Evolutionary conservation across 2,113 vertebrate genomes (phyloP).

Genomic region (Cyprichromis sp.): DNA sequence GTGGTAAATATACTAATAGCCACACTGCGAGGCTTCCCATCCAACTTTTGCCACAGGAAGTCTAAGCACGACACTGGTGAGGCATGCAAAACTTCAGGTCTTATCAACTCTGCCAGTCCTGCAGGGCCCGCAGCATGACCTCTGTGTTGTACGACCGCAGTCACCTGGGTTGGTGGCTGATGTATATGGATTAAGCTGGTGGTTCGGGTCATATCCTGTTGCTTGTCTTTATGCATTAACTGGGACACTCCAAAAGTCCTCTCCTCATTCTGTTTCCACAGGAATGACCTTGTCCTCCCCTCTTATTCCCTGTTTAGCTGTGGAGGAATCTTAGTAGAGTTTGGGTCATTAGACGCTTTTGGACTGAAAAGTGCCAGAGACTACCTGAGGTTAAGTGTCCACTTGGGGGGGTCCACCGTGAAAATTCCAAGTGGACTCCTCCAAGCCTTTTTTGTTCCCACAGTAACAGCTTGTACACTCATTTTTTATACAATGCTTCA

Average conservation of each 20-base stretch:
- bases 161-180: conserved; percentile 47
- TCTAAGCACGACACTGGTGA: neutral
- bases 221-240: conserved; percentile 68
- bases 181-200: conserved; percentile 54
- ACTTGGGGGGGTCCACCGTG: neutral
- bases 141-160: conserved; percentile 23
- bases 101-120: conserved; percentile 16
- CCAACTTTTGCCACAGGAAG: neutral
- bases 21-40: neutral
- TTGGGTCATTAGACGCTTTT: neutral
- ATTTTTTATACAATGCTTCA: neutral
- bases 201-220: conserved; percentile 23
- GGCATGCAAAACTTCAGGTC: neutral
- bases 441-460: neutral
- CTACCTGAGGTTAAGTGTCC: neutral
- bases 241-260: conserved; percentile 36
- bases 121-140: conserved; percentile 17
- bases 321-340: neutral
- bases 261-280: conserved; percentile 15
- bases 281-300: neutral
- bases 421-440: neutral
- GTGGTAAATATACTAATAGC: neutral
- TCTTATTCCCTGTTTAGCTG: neutral
- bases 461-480: neutral
- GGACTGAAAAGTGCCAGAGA: neutral